Percentiles rank a stretch among this genome's conserved stretches.
Evolutionary conservation across 2,888 invertebrate species (phyloP).

Genomic region (Drosophila gaucha): DNA sequence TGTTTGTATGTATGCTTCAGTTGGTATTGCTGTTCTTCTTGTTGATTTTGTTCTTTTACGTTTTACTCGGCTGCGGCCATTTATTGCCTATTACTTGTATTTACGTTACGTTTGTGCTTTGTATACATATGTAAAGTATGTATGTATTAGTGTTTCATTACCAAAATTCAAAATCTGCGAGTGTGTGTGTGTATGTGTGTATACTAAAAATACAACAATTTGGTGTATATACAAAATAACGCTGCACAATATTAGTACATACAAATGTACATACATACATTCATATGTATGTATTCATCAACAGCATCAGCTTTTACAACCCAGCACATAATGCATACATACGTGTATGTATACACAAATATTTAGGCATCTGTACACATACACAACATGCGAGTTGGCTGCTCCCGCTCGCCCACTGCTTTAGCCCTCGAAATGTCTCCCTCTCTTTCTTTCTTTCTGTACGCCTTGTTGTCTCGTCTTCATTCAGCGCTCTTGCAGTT

Average conservation of each 20-base stretch:
- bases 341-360: neutral
- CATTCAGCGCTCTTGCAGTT: slow-evolving; percentile 35
- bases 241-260: slow-evolving; percentile 11
- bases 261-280: neutral
- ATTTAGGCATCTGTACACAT: neutral
- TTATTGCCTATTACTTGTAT: slow-evolving; percentile 59
- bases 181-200: slow-evolving; percentile 22
- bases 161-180: slow-evolving; percentile 44
- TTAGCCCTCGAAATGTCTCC: too few species aligned
- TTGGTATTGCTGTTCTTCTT: slow-evolving; percentile 19
- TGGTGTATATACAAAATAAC: slow-evolving; percentile 40
- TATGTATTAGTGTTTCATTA: slow-evolving; percentile 57
- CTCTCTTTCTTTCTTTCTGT: neutral
- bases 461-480: slow-evolving; percentile 28
- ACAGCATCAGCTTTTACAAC: slow-evolving; percentile 32
- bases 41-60: slow-evolving; percentile 23
- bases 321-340: slow-evolving; percentile 31
- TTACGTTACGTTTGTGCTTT: slow-evolving; percentile 42
- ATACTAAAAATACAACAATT: slow-evolving; percentile 58
- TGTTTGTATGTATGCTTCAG: slow-evolving; percentile 31
- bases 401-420: slow-evolving; percentile 4
- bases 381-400: slow-evolving; percentile 11
- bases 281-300: slow-evolving; percentile 4
- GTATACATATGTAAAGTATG: neutral
- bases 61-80: slow-evolving; percentile 32